These are phyloP conservation scores for Orius laevigatus DNA, from an alignment of 1,140 invertebrate genomes.

Conservation along the genomic window DNA sequence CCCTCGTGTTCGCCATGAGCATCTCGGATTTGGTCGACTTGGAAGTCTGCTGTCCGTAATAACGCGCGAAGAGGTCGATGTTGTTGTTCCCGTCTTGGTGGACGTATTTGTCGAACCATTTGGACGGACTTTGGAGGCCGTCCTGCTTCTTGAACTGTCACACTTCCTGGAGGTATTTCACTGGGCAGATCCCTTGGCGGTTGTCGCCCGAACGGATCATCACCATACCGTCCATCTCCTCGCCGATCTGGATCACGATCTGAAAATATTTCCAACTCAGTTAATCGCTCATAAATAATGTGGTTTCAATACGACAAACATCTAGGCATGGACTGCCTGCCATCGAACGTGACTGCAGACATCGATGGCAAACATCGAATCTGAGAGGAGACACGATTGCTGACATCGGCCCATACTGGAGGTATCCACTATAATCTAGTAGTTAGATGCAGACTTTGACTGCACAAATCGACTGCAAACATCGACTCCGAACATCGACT, in stretches of 20 bases:
- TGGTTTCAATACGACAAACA: too few species aligned
- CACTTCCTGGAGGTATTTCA: constrained; percentile 72
- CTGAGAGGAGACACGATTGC: too few species aligned
- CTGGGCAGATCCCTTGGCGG: constrained; percentile 63
- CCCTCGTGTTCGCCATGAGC: not conserved
- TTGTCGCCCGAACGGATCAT: constrained; percentile 80
- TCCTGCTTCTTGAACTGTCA: constrained; percentile 37
- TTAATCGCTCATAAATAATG: too few species aligned
- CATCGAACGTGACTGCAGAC: too few species aligned
- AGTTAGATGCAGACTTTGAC: too few species aligned
- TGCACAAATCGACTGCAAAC: too few species aligned
- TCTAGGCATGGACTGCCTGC: too few species aligned
- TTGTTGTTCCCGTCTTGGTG: constrained; percentile 5
- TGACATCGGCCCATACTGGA: too few species aligned
- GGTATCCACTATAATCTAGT: too few species aligned
- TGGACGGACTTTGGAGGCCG: constrained; percentile 1
- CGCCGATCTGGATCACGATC: constrained; percentile 58
- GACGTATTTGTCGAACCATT: constrained; percentile 9
- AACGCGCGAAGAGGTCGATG: constrained; percentile 4
- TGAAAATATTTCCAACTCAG: constrained; percentile 25
- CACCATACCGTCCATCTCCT: constrained; percentile 80
- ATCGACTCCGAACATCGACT: too few species aligned
- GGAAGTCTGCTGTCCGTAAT: not conserved
- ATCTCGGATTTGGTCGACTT: constrained; percentile 5
- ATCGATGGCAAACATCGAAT: too few species aligned